phyloP scores from a whole-genome alignment of 2,888 invertebrate genomes.

The Phorcus lineatus region DNA sequence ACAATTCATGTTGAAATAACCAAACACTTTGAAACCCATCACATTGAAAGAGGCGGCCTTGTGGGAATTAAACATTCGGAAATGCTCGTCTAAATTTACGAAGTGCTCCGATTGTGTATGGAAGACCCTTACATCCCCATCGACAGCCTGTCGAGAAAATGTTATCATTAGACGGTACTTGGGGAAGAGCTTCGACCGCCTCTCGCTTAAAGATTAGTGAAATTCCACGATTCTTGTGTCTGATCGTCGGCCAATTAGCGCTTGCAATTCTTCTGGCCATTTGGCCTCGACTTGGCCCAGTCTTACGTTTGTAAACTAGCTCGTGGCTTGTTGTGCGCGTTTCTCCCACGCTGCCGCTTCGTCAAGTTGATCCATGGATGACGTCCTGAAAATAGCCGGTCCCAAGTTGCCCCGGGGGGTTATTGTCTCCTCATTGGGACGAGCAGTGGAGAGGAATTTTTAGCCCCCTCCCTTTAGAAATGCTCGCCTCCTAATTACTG shows the following conservation, averaged over 20 bases:
- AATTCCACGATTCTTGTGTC: background rate
- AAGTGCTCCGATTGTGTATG: too few relatives aligned
- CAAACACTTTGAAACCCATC: too few relatives aligned
- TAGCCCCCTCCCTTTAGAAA: background rate
- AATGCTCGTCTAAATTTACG: too few relatives aligned
- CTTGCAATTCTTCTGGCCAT: background rate
- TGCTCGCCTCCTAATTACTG: background rate
- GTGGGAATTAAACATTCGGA: too few relatives aligned
- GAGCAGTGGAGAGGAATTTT: conserved; percentile 1
- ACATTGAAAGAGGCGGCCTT: too few relatives aligned
- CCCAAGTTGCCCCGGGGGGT: background rate
- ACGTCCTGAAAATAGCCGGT: conserved; percentile 3
- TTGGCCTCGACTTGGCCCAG: background rate
- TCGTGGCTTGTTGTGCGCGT: background rate
- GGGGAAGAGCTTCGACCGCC: too few relatives aligned
- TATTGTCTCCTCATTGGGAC: conserved; percentile 12
- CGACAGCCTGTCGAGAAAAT: too few relatives aligned
- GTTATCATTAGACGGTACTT: too few relatives aligned
- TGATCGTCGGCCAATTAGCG: background rate
- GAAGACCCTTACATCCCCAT: too few relatives aligned
- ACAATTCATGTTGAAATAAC: too few relatives aligned
- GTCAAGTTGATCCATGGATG: background rate
- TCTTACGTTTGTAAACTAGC: background rate
- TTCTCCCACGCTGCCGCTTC: conserved; percentile 6
- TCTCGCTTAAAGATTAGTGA: background rate